Base-by-base conservation (phyloP, 2,113 vertebrate genomes). In the Ciconia maguari region DNA sequence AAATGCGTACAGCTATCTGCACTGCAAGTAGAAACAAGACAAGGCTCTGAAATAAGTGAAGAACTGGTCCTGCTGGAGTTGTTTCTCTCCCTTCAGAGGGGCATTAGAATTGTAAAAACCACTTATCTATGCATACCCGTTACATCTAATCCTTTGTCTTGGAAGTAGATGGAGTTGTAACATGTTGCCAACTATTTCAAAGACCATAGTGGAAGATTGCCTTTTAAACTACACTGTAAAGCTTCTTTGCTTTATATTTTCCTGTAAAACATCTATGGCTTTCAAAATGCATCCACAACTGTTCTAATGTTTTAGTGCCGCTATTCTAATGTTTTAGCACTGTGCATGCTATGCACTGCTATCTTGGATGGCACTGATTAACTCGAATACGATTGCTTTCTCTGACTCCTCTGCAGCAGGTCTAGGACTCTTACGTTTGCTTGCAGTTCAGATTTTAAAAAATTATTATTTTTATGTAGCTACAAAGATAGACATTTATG, bases 71-170 rank as follows among this genome's bases (percentile, higher is more conserved):
- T 93, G 15, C 54, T 87, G 41, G 46, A 76, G 58, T 46, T 68
- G 60, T 51, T 94, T 61, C 32, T 87, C 29, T 83, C 89, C 52
- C 51, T 83, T 97, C 78, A 94, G 89, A 74, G 58, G 7, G 18
- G 36, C 34, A 66, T 74, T 95, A 62, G 66, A 93, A 66, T 62
- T 58, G 54, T 42, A 61, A 76, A 95, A 87, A 5, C 0, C 0
- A 49, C n/a, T 74, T 74, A 46, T 11, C 49, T 70, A 11, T 0
- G 0, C 15, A 36, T 70, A 77, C 42, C 27, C 16, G 13, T 87
- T 68, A 64, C 13, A 69, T 60, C 24, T 71, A 71, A 69, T 72
- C 30, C 38, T 87, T 80, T 87, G 19, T 81, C 52, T 78, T 90
- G 44, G 55, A 89, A 92, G 34, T 7, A 87, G n/a, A 24, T 81